Percentiles rank a stretch among this genome's conserved stretches.
Conservation (phyloP, 2,113 vertebrate species). For the Beaufortia kweichowensis region DNA sequence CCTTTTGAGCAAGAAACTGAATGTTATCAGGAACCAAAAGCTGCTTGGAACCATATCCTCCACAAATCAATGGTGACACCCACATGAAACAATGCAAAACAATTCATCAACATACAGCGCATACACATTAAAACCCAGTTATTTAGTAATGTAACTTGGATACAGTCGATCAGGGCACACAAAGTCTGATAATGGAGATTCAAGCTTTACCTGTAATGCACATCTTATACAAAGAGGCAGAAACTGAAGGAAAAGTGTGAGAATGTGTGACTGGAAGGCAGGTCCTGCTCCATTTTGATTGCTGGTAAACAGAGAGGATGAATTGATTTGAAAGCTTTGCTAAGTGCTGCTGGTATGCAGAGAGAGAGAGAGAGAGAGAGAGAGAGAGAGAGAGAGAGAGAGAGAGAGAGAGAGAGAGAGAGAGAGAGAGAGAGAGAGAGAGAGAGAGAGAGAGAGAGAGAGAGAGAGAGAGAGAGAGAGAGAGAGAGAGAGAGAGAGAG, state of each 20-base stretch:
- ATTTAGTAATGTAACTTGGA: neutral
- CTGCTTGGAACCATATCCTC: slow-evolving; percentile 48
- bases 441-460: too few species aligned
- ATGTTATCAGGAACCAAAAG: slow-evolving; percentile 49
- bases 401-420: too few species aligned
- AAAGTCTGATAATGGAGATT: neutral
- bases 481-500: too few species aligned
- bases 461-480: too few species aligned
- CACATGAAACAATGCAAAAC: slow-evolving; percentile 39
- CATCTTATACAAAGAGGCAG: neutral
- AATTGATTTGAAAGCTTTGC: slow-evolving; percentile 31
- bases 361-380: too few species aligned
- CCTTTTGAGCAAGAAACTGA: slow-evolving; percentile 34
- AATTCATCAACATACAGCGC: slow-evolving; percentile 14
- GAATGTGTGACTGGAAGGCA: neutral
- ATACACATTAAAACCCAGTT: neutral
- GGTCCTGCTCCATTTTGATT: neutral
- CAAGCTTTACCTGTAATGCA: neutral
- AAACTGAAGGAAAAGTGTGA: neutral
- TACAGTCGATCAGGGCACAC: neutral
- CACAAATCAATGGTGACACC: slow-evolving; percentile 46
- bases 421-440: too few species aligned
- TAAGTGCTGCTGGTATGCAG: slow-evolving; percentile 17
- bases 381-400: too few species aligned
- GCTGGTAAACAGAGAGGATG: slow-evolving; percentile 2